Base-by-base conservation (phyloP, 2,888 invertebrate genomes). In the Andrena camellia region DNA sequence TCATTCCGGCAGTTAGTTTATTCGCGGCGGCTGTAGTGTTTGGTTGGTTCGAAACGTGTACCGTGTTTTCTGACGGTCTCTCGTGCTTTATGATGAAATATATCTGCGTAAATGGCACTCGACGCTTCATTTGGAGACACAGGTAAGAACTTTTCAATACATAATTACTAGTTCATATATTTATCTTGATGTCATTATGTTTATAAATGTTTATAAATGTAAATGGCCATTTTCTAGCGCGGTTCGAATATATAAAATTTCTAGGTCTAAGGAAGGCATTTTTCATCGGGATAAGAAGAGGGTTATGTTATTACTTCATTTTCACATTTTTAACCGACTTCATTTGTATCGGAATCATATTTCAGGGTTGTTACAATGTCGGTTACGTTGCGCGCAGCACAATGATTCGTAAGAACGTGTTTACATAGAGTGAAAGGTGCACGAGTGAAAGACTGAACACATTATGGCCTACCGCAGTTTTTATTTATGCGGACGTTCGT, bases 401-500 rank as follows among this genome's bases (percentile, higher is more conserved):
- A 33, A 77, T 59, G 33, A 63, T 54, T 77, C 29, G 26, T 72
- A 57, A 42, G 54, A 70, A 71, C 35, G 31, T 29, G 50, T 60
- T 70, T 66, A 69, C 64, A 70, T 29, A 64, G 64, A 23, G 20
- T 67, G 80, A 81, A 78, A 82, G 82, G 83, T 78, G 54, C 68
- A 50, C 35, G 67, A 81, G 59, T 81, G 75, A 85, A 78, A 66
- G 54, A 72, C 31, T 81, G 81, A 80, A 89, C 79, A 88, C 81
- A 75, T 79, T 86, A 80, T 88, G 83, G 79, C 79, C 88, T 84
- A 86, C 89, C 90, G 90, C 90, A 89, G 80, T 74, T 35, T 89
- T 88, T 89, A 89, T 90, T 88, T 83, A 82, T 87, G 90, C 90
- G 88, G 87, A 73, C 81, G 76, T 86, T 86, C 84, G 85, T 87